Evolutionary conservation across 2,888 invertebrate genomes (phyloP), one percentile per base, ranked within the genome.

Genomic region (Hypsopygia costalis): DNA sequence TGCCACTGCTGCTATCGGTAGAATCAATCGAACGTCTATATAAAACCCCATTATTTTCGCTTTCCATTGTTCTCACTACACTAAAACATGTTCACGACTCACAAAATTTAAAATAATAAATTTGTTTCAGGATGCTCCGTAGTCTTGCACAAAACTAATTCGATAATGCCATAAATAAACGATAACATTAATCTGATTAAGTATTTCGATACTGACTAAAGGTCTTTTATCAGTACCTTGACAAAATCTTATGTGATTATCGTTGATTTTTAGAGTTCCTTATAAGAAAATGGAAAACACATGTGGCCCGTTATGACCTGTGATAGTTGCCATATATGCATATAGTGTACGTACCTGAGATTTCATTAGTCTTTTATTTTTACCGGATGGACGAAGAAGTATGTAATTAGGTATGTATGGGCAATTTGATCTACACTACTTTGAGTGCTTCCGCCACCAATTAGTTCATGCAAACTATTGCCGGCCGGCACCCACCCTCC

Each of bases 101-200:
- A 21, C 36, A 16, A 4, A 3, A 46, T 46, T 46, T 43, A 22
- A 40, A 36, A 37, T 36, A 16, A 4, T 16, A 16, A 16, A 16
- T 29, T n/a, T 29, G 43, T 46, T 43, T 32, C 35, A 29, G 46
- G 35, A 34, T 36, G 37, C 33, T 34, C 35, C 11, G 40, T 41
- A 16, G 20, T 37, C 28, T 37, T 36, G 33, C 27, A 39, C 27
- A 20, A 32, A 39, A 30, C 30, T 30, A 37, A 37, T 37, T 37
- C 30, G 40, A 42, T 49, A 44, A 49, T 44, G 40, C 38, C 29
- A 39, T 43, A 42, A 48, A 43, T 40, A 33, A 34, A 25, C 28
- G 43, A 43, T 48, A 45, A 35, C 40, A 40, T 11, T 35, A 41
- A 41, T 41, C 43, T 43, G 41, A 46, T 36, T 43, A 45, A 40